A percentile compares a stretch with the other conserved stretches of the same genome.
phyloP scores from a whole-genome alignment of 2,888 invertebrate genomes.

The Halocaridina rubra region DNA sequence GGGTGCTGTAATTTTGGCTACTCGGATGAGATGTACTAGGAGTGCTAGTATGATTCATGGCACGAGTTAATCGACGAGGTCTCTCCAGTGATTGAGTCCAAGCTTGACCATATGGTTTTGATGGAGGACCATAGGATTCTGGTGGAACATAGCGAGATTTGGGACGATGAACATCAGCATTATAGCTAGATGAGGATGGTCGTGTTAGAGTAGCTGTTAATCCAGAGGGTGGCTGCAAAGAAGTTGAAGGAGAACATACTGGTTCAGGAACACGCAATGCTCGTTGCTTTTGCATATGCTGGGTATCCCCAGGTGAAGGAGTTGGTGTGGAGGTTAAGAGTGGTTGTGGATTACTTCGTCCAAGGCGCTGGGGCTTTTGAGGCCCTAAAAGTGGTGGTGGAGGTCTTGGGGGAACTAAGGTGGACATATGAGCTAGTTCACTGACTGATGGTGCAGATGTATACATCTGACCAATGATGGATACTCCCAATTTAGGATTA shows the following conservation, averaged over 20 bases:
- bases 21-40: neutral
- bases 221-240: constrained; percentile 45
- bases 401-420: constrained; percentile 52
- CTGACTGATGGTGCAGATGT: constrained; percentile 60
- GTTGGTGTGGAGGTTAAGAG: constrained; percentile 58
- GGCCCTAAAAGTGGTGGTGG: constrained; percentile 50
- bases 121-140: constrained; percentile 38
- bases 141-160: constrained; percentile 60
- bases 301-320: constrained; percentile 39
- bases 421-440: constrained; percentile 51
- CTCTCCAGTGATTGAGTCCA: constrained; percentile 63
- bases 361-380: constrained; percentile 54
- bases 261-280: constrained; percentile 47
- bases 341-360: constrained; percentile 32
- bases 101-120: neutral
- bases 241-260: constrained; percentile 38
- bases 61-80: constrained; percentile 46
- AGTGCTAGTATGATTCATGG: constrained; percentile 38
- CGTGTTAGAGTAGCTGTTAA: constrained; percentile 17
- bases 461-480: constrained; percentile 63
- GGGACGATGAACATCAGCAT: constrained; percentile 57
- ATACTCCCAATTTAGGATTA: constrained; percentile 35
- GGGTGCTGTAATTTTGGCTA: constrained; percentile 31
- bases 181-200: constrained; percentile 31
- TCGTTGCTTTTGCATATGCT: constrained; percentile 27